A percentile compares a stretch with the other conserved stretches of the same genome.
Conservation (phyloP, 2,113 vertebrate species). For the Sterna hirundo region DNA sequence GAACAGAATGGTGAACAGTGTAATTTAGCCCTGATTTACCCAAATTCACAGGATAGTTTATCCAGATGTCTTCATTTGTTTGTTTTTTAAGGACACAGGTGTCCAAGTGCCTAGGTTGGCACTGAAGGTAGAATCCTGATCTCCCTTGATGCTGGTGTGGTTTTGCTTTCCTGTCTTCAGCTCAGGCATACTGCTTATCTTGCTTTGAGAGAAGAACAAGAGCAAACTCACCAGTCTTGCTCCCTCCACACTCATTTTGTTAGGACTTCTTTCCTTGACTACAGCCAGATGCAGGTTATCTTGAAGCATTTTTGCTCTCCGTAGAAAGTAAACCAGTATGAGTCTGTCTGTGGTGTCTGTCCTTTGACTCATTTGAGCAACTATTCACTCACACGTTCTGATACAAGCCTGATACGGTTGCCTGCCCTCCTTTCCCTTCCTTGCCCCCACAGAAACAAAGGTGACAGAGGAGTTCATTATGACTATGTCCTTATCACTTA, state of each 20-base stretch:
- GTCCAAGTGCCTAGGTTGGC: constrained; percentile 9
- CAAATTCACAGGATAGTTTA: background rate
- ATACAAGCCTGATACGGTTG: background rate
- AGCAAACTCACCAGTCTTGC: constrained; percentile 46
- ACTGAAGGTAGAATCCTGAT: constrained; percentile 4
- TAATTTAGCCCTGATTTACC: background rate
- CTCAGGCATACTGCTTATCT: constrained; percentile 23
- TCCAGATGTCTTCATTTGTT: background rate
- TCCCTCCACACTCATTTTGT: background rate
- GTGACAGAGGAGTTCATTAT: background rate
- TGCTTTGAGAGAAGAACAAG: constrained; percentile 42
- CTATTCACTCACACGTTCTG: background rate
- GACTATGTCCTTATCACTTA: constrained; percentile 7
- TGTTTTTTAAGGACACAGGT: background rate
- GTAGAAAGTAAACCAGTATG: background rate
- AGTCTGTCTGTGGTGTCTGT: constrained; percentile 11
- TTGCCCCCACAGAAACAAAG: background rate
- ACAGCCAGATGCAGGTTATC: background rate
- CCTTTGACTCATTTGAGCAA: constrained; percentile 21
- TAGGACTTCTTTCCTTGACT: constrained; percentile 33
- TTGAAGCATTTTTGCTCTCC: constrained; percentile 32
- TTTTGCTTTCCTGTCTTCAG: constrained; percentile 47
- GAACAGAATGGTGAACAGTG: background rate
- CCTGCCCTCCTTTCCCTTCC: background rate
- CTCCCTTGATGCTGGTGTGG: background rate